Conservation (phyloP, 2,797 vertebrate genomes). For the Pipistrellus pygmaeus region DNA sequence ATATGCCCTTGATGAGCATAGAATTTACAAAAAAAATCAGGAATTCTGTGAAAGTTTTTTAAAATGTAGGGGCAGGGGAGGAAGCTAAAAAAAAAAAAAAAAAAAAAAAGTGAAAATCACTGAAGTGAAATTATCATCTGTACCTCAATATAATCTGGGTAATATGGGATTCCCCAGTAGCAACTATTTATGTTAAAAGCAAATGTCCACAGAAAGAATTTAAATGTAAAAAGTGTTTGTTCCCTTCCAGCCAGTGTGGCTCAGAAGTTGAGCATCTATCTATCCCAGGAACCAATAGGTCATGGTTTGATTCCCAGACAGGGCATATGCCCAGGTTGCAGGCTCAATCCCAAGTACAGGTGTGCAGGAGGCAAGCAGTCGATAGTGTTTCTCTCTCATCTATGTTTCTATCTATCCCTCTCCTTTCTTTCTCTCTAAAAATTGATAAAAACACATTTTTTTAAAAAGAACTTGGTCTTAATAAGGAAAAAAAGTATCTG, state of each 20-base stretch:
- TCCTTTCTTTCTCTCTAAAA: no score
- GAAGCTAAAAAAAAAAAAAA: neutral
- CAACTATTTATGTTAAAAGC: neutral
- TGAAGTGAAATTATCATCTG: constrained; percentile 8
- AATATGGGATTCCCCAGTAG: neutral
- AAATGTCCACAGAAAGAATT: neutral
- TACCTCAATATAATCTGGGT: neutral
- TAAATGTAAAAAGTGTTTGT: neutral
- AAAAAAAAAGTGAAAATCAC: constrained; percentile 14
- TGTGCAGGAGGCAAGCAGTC: no score
- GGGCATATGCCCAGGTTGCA: no score
- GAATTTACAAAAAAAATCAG: neutral
- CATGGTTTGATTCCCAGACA: no score
- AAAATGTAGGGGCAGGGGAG: neutral
- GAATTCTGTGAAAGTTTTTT: neutral
- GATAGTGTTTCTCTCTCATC: no score
- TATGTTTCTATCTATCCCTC: no score
- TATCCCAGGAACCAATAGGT: no score
- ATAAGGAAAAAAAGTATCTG: neutral
- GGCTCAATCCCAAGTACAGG: no score
- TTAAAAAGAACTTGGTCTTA: no score
- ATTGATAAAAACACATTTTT: no score
- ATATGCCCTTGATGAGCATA: neutral
- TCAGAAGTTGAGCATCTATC: no score
- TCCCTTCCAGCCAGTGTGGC: neutral